phyloP scores from a whole-genome alignment of 2,113 vertebrate species.

The Gobius niger region DNA sequence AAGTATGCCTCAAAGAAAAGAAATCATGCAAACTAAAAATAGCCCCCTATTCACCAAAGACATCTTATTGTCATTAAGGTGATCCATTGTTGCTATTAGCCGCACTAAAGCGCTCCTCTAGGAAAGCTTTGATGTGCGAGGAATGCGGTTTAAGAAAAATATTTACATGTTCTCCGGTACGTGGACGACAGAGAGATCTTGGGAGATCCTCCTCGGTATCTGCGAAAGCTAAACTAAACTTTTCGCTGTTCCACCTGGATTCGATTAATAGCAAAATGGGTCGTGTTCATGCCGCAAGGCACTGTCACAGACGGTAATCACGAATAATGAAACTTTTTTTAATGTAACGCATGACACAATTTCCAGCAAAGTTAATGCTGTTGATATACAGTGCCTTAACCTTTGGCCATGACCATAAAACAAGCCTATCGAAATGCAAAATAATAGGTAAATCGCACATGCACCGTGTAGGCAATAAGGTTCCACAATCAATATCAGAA shows the following conservation, averaged over 20 bases:
- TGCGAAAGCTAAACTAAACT: slow-evolving; percentile 31
- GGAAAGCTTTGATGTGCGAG: slow-evolving; percentile 49
- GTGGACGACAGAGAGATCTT: slow-evolving; percentile 33
- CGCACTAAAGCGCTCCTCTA: slow-evolving; percentile 8
- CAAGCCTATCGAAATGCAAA: not conserved
- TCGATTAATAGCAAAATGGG: slow-evolving; percentile 1
- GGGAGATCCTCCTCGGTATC: slow-evolving; percentile 8
- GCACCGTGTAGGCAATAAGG: not conserved
- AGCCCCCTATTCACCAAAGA: not conserved
- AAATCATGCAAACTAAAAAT: not conserved
- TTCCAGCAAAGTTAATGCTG: not conserved
- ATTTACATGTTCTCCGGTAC: slow-evolving; percentile 41
- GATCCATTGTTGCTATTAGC: slow-evolving; percentile 23
- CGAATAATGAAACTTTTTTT: not conserved
- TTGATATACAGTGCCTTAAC: not conserved
- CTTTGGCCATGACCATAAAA: not conserved
- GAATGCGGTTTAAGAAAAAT: slow-evolving; percentile 58
- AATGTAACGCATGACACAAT: not conserved
- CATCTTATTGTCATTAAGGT: slow-evolving; percentile 9
- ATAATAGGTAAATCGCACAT: not conserved
- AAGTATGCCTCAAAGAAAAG: not conserved
- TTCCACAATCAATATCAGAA: not conserved
- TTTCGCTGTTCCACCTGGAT: slow-evolving; percentile 14
- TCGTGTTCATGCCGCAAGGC: not conserved
- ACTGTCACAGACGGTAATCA: not conserved